Conservation (phyloP, 2,797 vertebrate species). For the Pangasius krempfi region DNA sequence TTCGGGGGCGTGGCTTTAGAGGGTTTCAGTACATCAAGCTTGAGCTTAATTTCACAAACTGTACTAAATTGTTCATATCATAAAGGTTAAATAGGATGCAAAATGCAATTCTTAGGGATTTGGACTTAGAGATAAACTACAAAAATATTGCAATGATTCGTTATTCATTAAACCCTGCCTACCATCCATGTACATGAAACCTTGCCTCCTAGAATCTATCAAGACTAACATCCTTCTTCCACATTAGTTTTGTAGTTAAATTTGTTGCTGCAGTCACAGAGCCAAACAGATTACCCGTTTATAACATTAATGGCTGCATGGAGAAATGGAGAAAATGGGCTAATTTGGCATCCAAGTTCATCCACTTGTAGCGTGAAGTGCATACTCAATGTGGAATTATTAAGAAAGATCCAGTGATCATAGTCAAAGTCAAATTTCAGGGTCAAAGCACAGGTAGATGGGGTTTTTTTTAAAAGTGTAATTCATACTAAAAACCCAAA, state of each 20-base stretch:
- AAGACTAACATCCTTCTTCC: neutral
- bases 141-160: neutral
- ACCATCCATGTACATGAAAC: neutral
- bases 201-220: neutral
- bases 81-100: neutral
- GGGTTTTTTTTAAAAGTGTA: no score
- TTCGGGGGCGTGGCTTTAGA: neutral
- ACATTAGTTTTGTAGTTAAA: neutral
- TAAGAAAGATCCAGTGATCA: neutral
- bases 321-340: neutral
- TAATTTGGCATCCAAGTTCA: neutral
- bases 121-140: neutral
- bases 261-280: neutral
- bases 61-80: neutral
- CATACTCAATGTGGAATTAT: neutral
- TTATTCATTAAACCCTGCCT: neutral
- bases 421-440: neutral
- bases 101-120: neutral
- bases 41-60: neutral
- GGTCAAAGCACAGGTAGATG: neutral
- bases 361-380: neutral
- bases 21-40: neutral
- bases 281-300: neutral
- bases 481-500: neutral
- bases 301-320: neutral